Percentiles rank a stretch among this genome's conserved stretches.
Conservation (phyloP, 37 sponge, comb jelly and placozoan genomes). For the Halichondria panicea region DNA sequence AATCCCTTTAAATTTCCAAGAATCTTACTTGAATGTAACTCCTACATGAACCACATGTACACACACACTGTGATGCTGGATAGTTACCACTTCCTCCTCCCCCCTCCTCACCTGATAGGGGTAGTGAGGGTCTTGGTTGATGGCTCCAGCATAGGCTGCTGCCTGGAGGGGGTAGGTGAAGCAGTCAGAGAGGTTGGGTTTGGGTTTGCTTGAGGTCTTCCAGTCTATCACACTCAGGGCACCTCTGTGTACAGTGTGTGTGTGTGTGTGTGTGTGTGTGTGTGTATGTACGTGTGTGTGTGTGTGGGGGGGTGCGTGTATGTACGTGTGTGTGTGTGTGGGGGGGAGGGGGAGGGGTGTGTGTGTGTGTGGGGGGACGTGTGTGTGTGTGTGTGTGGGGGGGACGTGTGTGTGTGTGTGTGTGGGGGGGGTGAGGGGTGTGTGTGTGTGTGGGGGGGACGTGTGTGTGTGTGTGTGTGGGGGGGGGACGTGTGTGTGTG, state of each 20-base stretch:
- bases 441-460: no score
- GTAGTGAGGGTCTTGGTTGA: conserved; percentile 64
- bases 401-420: no score
- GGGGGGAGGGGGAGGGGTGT: background rate
- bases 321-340: conserved; percentile 25
- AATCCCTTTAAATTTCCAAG: no score
- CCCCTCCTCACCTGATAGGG: conserved; percentile 49
- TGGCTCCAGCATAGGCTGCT: conserved; percentile 80
- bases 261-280: conserved; percentile 44
- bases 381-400: no score
- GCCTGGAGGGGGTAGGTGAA: conserved; percentile 74
- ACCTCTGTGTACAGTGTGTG: conserved; percentile 44
- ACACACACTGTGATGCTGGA: background rate
- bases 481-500: no score
- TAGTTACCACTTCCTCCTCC: background rate
- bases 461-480: no score
- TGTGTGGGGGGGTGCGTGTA: background rate
- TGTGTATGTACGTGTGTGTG: background rate
- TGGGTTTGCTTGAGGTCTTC: conserved; percentile 79
- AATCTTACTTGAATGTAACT: no score
- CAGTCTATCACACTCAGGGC: conserved; percentile 75
- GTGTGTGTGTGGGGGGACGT: no score
- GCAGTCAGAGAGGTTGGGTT: conserved; percentile 45
- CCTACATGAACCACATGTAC: no score
- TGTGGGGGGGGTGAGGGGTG: no score